Evolutionary conservation across 2,888 invertebrate genomes (phyloP).

Genomic region (Oligia fasciuncula): DNA sequence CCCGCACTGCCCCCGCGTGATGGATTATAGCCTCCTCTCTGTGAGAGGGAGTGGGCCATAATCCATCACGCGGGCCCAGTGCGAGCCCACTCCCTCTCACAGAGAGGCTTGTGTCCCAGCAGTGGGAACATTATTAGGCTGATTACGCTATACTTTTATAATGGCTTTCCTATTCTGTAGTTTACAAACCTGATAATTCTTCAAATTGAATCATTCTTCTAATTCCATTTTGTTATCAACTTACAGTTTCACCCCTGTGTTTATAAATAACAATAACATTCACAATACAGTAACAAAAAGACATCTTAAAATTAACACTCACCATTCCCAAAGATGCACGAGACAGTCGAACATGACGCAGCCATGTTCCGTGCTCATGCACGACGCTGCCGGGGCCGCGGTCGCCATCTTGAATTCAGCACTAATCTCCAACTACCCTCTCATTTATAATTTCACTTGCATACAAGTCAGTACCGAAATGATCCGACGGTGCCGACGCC

Average conservation of each 20-base stretch:
- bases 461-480: conserved; percentile 58
- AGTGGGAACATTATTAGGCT: no score
- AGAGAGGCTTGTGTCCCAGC: no score
- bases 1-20: no score
- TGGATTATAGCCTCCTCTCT: no score
- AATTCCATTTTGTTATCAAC: not conserved
- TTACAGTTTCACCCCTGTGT: not conserved
- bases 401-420: conserved; percentile 78
- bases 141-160: not conserved
- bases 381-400: conserved; percentile 82
- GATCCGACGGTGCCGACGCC: conserved; percentile 56
- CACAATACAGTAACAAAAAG: not conserved
- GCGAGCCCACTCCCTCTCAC: no score
- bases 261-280: not conserved
- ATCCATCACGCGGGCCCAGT: no score
- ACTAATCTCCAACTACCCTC: conserved; percentile 55
- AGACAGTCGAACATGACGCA: conserved; percentile 88
- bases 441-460: conserved; percentile 74
- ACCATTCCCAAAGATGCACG: conserved; percentile 88
- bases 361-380: conserved; percentile 85
- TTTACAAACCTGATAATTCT: not conserved
- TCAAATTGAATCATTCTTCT: not conserved
- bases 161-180: not conserved
- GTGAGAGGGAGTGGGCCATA: no score
- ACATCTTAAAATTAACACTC: conserved; percentile 63